Base-by-base conservation (phyloP, 2,113 vertebrate genomes). In the Potamarius usumacintae region DNA sequence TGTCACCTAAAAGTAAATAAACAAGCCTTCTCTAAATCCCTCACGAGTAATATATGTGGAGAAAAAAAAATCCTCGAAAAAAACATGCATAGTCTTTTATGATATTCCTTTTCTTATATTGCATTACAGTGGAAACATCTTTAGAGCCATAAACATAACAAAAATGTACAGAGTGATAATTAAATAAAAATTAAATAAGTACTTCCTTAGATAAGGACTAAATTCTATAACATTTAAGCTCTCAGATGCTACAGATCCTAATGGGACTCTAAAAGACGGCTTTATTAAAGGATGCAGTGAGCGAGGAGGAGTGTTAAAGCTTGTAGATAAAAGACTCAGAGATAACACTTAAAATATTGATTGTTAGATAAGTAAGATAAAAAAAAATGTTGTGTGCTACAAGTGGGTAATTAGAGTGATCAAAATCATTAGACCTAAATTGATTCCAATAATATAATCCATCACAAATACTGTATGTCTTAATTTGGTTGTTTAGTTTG, bases 221-320 rank as follows among this genome's bases (percentile, higher is more conserved):
- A 42, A 72, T 72, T 17, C 48, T 20, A 48, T 20, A 10, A 20
- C 20, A 48, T 74, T 74, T 25, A 76, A 76, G 72, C 48, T 52
- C 1, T 52, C 18, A 22, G 72, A 74, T 74, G 72, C 72, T 25
- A 9, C 69, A 72, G 6, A 9, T 74, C 34, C 17, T 48, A 77
- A 25, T 48, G 20, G 42, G 42, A 7, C 72, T 48, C 18, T 50
- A 5, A 76, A 52, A 22, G 48, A 52, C 18, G 10, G 18, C 48
- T 50, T 52, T 53, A 77, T 25, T 52, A 77, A 77, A 77, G 71
- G 20, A 76, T 22, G 42, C 71, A 42, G 71, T 74, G 71, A 74
- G 71, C 42, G 4, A 74, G 71, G 18, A 50, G 22, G 25, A 50
- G 42, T 52, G 72, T 76, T 50, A 14, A 52, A n/a, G 74, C 18